Evolutionary conservation across 2,797 vertebrate genomes (phyloP).

Genomic region (Rhinophrynus dorsalis): DNA sequence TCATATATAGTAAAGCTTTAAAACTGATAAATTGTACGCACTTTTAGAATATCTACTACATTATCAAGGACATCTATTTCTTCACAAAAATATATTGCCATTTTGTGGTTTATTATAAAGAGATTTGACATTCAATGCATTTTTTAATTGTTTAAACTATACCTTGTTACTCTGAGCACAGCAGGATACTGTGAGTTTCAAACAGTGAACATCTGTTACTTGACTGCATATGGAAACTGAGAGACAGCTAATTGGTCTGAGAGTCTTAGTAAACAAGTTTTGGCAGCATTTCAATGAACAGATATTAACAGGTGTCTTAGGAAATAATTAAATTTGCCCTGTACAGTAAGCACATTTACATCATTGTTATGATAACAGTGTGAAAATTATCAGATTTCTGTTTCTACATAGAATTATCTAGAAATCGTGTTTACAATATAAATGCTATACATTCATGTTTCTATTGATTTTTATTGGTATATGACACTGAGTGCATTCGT

Average conservation of each 20-base stretch:
- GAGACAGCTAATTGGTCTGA: conserved; percentile 44
- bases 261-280: conserved; percentile 38
- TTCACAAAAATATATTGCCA: not conserved
- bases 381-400: not conserved
- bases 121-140: conserved; percentile 1
- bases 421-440: not conserved
- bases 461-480: too few relatives aligned
- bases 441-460: not conserved
- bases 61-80: not conserved
- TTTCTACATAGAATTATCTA: not conserved
- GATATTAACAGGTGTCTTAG: conserved; percentile 46
- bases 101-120: not conserved
- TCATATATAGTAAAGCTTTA: too few relatives aligned
- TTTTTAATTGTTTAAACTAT: conserved; percentile 32
- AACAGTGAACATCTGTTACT: conserved; percentile 43
- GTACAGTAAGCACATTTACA: conserved; percentile 19
- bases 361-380: conserved; percentile 16
- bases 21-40: too few relatives aligned
- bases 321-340: conserved; percentile 37
- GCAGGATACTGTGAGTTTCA: conserved; percentile 32
- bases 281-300: conserved; percentile 42
- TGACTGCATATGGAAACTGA: conserved; percentile 26
- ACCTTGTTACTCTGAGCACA: conserved; percentile 38
- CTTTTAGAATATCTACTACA: not conserved
- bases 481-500: too few relatives aligned